phyloP scores from a whole-genome alignment of 2,113 vertebrate species.

The Suncus etruscus region DNA sequence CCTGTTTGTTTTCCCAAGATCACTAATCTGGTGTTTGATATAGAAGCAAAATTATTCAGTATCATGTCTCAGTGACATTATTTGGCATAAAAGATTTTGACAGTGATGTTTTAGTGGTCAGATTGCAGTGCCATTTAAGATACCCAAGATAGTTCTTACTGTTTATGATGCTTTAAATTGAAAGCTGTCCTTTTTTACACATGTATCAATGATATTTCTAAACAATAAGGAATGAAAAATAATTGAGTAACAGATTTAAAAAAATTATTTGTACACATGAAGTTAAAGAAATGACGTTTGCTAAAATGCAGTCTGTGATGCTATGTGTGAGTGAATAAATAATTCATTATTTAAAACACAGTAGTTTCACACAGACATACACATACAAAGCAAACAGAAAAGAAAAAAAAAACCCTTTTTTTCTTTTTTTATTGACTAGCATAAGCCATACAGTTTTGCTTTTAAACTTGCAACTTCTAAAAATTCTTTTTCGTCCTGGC shows the following conservation, averaged over 20 bases:
- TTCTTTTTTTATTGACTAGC: neutral
- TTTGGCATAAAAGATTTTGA: conserved; percentile 11
- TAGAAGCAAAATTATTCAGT: neutral
- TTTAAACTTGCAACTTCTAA: conserved; percentile 71
- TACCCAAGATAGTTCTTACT: neutral
- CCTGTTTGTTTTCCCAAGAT: neutral
- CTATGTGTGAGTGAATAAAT: neutral
- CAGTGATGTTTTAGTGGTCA: neutral
- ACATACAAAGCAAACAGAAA: neutral
- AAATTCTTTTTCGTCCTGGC: conserved; percentile 66
- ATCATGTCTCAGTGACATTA: conserved; percentile 12
- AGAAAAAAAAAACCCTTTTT: neutral
- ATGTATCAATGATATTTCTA: conserved; percentile 6
- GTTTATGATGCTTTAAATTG: neutral
- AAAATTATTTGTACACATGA: neutral
- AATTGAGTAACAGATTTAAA: conserved; percentile 26
- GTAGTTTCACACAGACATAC: neutral
- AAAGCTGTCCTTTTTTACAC: neutral
- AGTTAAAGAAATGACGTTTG: conserved; percentile 46
- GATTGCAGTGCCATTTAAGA: neutral
- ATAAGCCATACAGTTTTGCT: conserved; percentile 59
- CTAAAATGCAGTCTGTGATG: neutral
- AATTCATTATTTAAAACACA: neutral
- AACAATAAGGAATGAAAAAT: conserved; percentile 8
- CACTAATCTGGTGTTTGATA: neutral